Base-by-base conservation (phyloP, 2,113 vertebrate species). In the Oreochromis niloticus region DNA sequence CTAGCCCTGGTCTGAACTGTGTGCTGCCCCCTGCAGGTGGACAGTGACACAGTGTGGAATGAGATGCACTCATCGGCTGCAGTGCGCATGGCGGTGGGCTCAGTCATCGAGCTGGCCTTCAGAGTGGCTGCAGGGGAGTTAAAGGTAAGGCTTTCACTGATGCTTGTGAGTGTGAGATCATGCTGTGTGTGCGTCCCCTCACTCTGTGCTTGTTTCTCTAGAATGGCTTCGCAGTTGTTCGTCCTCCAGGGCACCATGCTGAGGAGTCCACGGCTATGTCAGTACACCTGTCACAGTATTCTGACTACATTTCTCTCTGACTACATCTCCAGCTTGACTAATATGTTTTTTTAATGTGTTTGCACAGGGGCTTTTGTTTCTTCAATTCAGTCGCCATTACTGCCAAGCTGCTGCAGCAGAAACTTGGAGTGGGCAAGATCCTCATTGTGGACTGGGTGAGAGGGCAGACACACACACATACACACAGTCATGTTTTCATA, bases 261-360 rank as follows among this genome's bases (percentile, higher is more conserved):
- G 95, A 95, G 89, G 94, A 95, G 7, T 95, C 95, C 85, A 95
- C 94, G 2, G 95, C 95, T 83, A 95, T 95, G 95, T 95, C n/a
- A 91, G 92, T 92, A 80, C 66, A 61, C 4, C 2, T n/a, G 22
- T 36, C 41, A 7, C 4, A 10, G 1, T 4, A 7, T 6, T 46
- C 13, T 12, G 6, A 16, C 32, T 4, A 4, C 2, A 34, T 46
- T 4, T 41, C n/a, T 6, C 27, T 48, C n/a, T n/a, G 46, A 27
- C 19, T 30, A 14, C 61, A 71, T 2, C 5, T 4, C n/a, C 9
- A n/a, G 9, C 46, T 19, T 59, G 36, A 85, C 48, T 82, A 17
- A 82, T 24, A 17, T 4, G 2, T 32, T 75, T 48, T 13, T 34
- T 12, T 84, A 3, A 43, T 91, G 27, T 91, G 68, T 86, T n/a